phyloP scores from a whole-genome alignment of 2,797 vertebrate species.

The Poecilia gillii region DNA sequence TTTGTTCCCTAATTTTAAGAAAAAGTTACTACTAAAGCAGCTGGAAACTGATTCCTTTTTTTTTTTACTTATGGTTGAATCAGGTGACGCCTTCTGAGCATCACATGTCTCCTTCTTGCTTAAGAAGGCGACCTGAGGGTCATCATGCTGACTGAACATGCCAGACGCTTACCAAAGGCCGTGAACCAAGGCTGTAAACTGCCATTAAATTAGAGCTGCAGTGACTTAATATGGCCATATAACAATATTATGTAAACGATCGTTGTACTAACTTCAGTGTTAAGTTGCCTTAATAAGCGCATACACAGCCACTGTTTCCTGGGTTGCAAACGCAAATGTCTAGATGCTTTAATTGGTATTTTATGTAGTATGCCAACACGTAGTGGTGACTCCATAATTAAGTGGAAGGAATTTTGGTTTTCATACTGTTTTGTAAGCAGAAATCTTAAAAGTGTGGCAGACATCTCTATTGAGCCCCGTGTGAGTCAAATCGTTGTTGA shows the following conservation, averaged over 20 bases:
- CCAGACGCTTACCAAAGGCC: slow-evolving; percentile 16
- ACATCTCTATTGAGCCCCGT: background rate
- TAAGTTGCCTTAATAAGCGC: background rate
- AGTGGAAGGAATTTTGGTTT: background rate
- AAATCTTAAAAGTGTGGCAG: background rate
- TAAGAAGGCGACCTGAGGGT: slow-evolving; percentile 39
- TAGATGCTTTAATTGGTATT: background rate
- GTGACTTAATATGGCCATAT: background rate
- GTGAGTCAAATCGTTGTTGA: background rate
- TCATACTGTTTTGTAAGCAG: background rate
- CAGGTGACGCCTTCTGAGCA: slow-evolving; percentile 68
- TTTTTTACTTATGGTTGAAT: slow-evolving; percentile 49
- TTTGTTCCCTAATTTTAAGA: slow-evolving; percentile 10
- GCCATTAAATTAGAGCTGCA: background rate
- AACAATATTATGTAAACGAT: background rate
- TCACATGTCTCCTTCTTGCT: slow-evolving; percentile 72
- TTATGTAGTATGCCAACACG: background rate
- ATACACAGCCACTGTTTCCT: background rate
- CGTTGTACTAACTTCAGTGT: background rate
- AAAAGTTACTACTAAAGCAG: slow-evolving; percentile 34
- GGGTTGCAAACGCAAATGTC: background rate
- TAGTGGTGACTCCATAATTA: background rate
- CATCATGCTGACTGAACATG: slow-evolving; percentile 27
- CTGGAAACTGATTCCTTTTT: slow-evolving; percentile 9
- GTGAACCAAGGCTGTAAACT: slow-evolving; percentile 3